Evolutionary conservation across 2,797 vertebrate genomes (phyloP).

Genomic region (Alca torda): DNA sequence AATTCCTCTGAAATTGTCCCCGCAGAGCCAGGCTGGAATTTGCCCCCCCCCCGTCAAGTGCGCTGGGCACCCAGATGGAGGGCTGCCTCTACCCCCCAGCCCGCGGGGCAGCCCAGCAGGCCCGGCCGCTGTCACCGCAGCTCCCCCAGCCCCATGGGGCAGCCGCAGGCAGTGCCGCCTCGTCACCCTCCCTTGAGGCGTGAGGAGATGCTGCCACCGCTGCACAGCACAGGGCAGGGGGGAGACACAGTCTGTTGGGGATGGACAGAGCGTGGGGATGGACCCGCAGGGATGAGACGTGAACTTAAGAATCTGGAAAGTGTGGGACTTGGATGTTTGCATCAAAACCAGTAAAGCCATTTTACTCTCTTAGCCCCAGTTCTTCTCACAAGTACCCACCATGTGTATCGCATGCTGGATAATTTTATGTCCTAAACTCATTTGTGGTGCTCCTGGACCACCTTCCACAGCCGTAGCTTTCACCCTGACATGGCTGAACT

Average conservation of each 20-base stretch:
- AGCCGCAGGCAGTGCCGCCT: rapidly evolving
- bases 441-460: background rate
- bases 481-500: background rate
- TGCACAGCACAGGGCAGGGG: background rate
- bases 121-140: background rate
- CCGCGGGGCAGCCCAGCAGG: background rate
- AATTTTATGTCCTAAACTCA: background rate
- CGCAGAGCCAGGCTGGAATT: background rate
- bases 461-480: background rate
- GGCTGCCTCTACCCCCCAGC: background rate
- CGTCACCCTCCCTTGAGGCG: background rate
- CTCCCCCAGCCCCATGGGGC: rapidly evolving
- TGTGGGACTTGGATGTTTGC: background rate
- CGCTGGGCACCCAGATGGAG: background rate
- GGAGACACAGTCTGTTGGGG: background rate
- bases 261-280: background rate
- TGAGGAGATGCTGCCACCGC: rapidly evolving
- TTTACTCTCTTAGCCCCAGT: background rate
- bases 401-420: rapidly evolving
- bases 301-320: background rate
- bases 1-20: background rate
- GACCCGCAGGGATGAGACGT: background rate
- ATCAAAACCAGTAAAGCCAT: background rate
- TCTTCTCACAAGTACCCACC: background rate
- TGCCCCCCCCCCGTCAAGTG: background rate